Base-by-base conservation (phyloP, 2,797 vertebrate species). In the Halcyon chelicuti region DNA sequence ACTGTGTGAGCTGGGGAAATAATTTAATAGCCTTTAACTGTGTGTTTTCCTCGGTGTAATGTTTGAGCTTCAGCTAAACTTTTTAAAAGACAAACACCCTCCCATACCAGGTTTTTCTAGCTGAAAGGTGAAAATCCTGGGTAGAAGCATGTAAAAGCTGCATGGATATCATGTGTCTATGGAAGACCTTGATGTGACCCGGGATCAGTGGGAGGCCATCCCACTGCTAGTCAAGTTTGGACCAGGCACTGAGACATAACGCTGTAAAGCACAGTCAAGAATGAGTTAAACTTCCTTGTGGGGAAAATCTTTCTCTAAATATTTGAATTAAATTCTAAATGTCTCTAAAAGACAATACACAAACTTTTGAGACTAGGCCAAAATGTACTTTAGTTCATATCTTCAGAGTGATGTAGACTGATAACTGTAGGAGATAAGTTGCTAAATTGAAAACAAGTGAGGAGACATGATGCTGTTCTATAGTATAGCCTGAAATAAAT, bases 351-450 rank as follows among this genome's bases (percentile, higher is more conserved):
- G 70, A 52, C 57, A 86, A 49, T 47, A 7, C 11, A 57, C 51
- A 31, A 23, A 12, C 55, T 77, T 86, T 47, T 84, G 87, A 73
- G 79, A 63, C 46, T 8, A 55, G 58, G 55, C 67, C 79, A 79
- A 71, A 90, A 52, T 57, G 47, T 68, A 35, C 21, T 74, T 65
- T 25, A 58, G 68, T 81, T 91, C 58, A 5, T 84, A 3, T 70
- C n/a, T 92, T 73, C 26, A 23, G 82, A 54, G 22, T 37, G 60
- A 77, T 91, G 61, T 71, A 54, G 83, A 60, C 28, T 66, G 75
- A 49, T 88, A 52, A 86, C 49, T 63, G 51, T 31, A 46, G 65
- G 62, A 91, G 78, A 28, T 81, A 84, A 94, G 46, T 76, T 72
- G 49, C 46, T 76, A 70, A 58, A 78, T 33, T 84, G 76, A 84